Evolutionary conservation across 2,797 vertebrate genomes (phyloP), one percentile per base, ranked within the genome.

Genomic region (Brachyalestes nurse): DNA sequence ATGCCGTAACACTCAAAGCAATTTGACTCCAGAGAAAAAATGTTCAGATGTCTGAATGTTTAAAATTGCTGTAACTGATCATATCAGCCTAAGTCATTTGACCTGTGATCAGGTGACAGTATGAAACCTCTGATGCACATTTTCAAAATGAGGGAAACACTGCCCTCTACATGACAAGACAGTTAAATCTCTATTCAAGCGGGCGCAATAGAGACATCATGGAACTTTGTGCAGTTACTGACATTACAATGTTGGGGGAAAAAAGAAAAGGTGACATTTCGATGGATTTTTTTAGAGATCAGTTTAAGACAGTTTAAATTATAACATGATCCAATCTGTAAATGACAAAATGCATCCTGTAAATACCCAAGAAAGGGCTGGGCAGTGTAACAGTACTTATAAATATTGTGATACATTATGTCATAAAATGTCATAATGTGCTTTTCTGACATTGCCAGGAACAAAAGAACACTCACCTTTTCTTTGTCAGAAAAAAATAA

Each of bases 91-190:
- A 84, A 86, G 80, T 40, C 75, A 83, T 71, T 51, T 84, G 69
- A 72, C 77, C 61, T 53, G 79, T 75, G 42, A n/a, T 13, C 2
- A 58, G 82, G 42, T 42, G 9, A 17, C 6, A 34, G 40, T 17
- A 28, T 79, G 14, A 38, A 88, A 79, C 60, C 71, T 49, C 2
- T 25, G 8, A 75, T 45, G 38, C n/a, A 80, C 25, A 7, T 60
- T 38, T 13, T 69, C 61, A 17, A 25, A 19, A 83, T 84, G 86
- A 84, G 83, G 74, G 83, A 79, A 90, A 91, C 85, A 89, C 90
- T 89, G 92, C 91, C 91, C 92, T 91, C 93, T 89, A 75, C 87
- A 93, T 93, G 90, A 72, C 21, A 28, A 62, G 42, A 51, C 62
- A 3, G 49, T 55, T 17, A 78, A 86, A 51, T 57, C n/a, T 40